Evolutionary conservation across 2,888 invertebrate genomes (phyloP).

Genomic region (Calameuta pallipes): DNA sequence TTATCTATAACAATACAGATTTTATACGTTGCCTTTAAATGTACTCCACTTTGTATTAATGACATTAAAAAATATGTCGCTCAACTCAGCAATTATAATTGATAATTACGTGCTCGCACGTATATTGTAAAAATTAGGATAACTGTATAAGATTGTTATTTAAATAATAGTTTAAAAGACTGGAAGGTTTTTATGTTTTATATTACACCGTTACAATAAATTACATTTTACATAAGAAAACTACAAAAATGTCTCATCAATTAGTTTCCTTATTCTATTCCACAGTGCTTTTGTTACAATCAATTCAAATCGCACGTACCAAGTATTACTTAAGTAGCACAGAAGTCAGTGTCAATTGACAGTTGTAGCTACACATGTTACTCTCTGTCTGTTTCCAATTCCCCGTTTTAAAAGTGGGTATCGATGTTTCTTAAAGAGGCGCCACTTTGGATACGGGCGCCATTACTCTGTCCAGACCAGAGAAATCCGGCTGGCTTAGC

Average conservation of each 20-base stretch:
- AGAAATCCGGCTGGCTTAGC: neutral
- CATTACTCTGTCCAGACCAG: constrained; percentile 5
- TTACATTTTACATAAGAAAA: constrained; percentile 14
- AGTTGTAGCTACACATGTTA: constrained; percentile 34
- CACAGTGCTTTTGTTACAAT: constrained; percentile 8
- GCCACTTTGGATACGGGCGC: constrained; percentile 13
- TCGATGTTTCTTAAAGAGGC: neutral
- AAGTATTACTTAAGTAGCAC: constrained; percentile 6
- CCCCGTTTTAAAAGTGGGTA: neutral
- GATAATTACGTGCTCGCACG: neutral
- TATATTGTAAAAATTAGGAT: constrained; percentile 1
- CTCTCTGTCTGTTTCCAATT: constrained; percentile 20
- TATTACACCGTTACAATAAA: constrained; percentile 27
- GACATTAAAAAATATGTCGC: neutral
- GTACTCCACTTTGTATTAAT: neutral
- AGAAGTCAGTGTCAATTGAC: constrained; percentile 21
- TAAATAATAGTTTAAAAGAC: constrained; percentile 18
- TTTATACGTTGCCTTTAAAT: too few species aligned
- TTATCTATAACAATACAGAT: too few species aligned
- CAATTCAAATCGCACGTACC: constrained; percentile 19
- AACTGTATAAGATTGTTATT: constrained; percentile 28
- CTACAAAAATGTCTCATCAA: neutral
- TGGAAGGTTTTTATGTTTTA: constrained; percentile 13
- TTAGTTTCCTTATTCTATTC: constrained; percentile 14
- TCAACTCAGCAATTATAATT: neutral